Percentiles rank a stretch among this genome's conserved stretches.
Conservation (phyloP, 2,113 vertebrate species). For the Macrotus californicus region DNA sequence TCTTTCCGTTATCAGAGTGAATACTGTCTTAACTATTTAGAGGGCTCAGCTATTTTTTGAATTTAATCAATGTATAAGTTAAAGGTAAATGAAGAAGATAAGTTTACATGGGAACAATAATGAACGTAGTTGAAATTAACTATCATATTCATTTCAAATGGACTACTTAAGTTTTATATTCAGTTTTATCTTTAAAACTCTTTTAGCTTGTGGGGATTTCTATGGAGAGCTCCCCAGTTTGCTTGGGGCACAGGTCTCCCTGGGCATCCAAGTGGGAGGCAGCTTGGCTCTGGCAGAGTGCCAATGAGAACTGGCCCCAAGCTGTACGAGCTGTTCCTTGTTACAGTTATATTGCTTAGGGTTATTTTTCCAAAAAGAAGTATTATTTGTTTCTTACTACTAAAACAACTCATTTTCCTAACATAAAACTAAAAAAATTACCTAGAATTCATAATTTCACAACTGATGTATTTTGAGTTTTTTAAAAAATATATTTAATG, state of each 20-base stretch:
- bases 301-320: background rate
- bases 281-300: constrained; percentile 7
- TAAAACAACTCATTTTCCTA: constrained; percentile 11
- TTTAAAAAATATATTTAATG: background rate
- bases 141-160: background rate
- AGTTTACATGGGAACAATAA: background rate
- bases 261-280: background rate
- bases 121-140: background rate
- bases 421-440: background rate
- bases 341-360: background rate
- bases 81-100: background rate
- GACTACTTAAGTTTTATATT: background rate
- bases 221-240: background rate
- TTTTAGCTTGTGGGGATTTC: background rate
- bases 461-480: background rate
- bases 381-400: background rate
- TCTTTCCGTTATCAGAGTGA: background rate
- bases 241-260: background rate
- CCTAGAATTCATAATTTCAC: background rate
- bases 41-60: background rate
- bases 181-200: background rate
- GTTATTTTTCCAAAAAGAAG: background rate
- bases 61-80: background rate
- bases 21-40: background rate
- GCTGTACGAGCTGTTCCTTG: background rate